Evolutionary conservation across 2,113 vertebrate genomes (phyloP), one percentile per base, ranked within the genome.

Genomic region (Perca schrenkii): DNA sequence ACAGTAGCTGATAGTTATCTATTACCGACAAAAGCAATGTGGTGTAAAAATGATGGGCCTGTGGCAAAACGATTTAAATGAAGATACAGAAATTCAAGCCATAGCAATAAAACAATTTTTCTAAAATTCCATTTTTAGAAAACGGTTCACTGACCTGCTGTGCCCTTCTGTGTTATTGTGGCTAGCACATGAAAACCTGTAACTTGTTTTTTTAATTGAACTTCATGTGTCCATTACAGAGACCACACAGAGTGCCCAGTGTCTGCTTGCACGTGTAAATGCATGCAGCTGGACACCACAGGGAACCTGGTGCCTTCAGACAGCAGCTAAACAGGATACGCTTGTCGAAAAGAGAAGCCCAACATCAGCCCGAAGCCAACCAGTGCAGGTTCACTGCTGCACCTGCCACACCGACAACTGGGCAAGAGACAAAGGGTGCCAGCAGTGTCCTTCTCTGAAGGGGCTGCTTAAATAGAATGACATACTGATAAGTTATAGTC

Each of bases 201-300:
- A 43, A 11, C 40, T 43, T 43, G 10, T 43, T 36, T 22, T 25
- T 43, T 52, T 68, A 56, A 65, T 49, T 74, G 0, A 65, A 61
- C 13, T 28, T 17, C 11, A 3, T n/a, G 21, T 82, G 7, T 85
- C 46, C 60, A 0, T 74, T 77, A 46, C 86, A 99, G 98, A 93
- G 98, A 99, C 93, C 98, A 99, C 74, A 96, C 96, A 0, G 98
- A 99, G 88, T 99, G 98, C 80, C 98, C 98, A 0, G 98, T 99
- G 82, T 99, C 98, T 3, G 98, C 97, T 1, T 99, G 98, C 80
- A 97, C 97, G 0, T 99, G 98, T 92, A 99, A 97, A 93, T 99
- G 98, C 92, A 99, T 99, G 98, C 98, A 99, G 93, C 93, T 99
- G 95, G 98, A 99, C 94, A 99, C 98, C 49, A 99, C 98, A 13